These are phyloP conservation scores for Phrynocephalus versicolor DNA, from an alignment of 2,113 vertebrate species.

Conservation along the genomic window DNA sequence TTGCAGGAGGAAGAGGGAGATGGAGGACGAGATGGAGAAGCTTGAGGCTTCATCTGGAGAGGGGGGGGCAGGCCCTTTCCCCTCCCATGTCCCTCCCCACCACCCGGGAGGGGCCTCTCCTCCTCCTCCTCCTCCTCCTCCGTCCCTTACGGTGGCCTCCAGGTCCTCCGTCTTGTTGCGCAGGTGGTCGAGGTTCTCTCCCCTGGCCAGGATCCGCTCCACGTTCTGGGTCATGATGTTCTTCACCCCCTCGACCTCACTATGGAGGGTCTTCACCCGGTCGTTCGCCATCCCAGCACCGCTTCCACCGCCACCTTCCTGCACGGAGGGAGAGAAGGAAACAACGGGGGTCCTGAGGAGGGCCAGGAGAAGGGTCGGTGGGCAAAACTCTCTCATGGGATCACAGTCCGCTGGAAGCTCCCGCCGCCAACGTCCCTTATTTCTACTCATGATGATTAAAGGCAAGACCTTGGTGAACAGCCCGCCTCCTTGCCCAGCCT, in stretches of 20 bases:
- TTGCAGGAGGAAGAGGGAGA: not conserved
- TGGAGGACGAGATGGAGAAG: not conserved
- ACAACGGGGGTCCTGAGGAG: not conserved
- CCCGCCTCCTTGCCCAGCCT: too few species aligned
- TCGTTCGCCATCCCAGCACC: slow-evolving; percentile 24
- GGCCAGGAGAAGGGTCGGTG: not conserved
- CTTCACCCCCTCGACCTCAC: slow-evolving; percentile 89
- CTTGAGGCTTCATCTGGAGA: too few species aligned
- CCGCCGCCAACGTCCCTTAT: too few species aligned
- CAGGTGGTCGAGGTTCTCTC: slow-evolving; percentile 89
- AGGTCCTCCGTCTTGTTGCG: slow-evolving; percentile 90
- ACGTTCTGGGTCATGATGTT: slow-evolving; percentile 92
- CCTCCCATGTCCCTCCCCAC: not conserved
- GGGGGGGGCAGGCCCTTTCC: too few species aligned
- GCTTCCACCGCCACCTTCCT: slow-evolving; percentile 57
- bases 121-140: not conserved
- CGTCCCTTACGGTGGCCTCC: slow-evolving; percentile 82
- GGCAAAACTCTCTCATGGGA: too few species aligned
- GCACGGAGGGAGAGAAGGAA: not conserved
- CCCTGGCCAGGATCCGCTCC: slow-evolving; percentile 91
- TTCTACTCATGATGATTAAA: too few species aligned
- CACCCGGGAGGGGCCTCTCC: not conserved
- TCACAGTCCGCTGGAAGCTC: too few species aligned
- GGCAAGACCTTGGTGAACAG: too few species aligned
- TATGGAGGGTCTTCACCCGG: slow-evolving; percentile 78